Evolutionary conservation across 1,140 invertebrate genomes (phyloP).

Genomic region (Listronotus bonariensis): DNA sequence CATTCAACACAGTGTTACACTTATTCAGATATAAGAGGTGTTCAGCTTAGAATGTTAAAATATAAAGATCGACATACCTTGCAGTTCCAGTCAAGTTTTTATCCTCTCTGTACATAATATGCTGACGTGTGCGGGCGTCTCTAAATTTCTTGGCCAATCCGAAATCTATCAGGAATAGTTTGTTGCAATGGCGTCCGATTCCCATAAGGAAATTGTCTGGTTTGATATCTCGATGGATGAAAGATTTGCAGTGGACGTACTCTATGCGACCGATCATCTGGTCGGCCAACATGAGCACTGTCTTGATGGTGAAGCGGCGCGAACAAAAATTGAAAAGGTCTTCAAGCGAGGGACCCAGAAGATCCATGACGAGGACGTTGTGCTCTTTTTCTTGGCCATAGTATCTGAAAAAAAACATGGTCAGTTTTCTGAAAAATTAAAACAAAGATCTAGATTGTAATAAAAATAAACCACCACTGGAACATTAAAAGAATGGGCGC

Average conservation of each 20-base stretch:
- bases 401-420: constrained; percentile 47
- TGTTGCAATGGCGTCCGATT: constrained; percentile 86
- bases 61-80: too few species aligned
- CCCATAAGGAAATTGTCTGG: constrained; percentile 97
- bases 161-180: constrained; percentile 92
- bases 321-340: constrained; percentile 94
- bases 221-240: constrained; percentile 91
- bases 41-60: too few species aligned
- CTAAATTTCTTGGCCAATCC: constrained; percentile 92
- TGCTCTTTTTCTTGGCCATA: constrained; percentile 84
- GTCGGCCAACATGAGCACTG: constrained; percentile 91
- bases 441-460: too few species aligned
- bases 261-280: constrained; percentile 86
- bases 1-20: too few species aligned
- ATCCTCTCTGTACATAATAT: constrained; percentile 77
- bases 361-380: constrained; percentile 91
- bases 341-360: constrained; percentile 88
- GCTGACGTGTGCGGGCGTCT: constrained; percentile 70
- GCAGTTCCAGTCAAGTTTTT: constrained; percentile 89
- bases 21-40: too few species aligned
- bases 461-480: too few species aligned
- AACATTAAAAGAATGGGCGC: too few species aligned
- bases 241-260: constrained; percentile 88
- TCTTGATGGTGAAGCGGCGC: constrained; percentile 90
- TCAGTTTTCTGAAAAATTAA: too few species aligned